These are phyloP conservation scores for Rhincodon typus DNA, from an alignment of 2,797 vertebrate genomes.

Conservation along the genomic window DNA sequence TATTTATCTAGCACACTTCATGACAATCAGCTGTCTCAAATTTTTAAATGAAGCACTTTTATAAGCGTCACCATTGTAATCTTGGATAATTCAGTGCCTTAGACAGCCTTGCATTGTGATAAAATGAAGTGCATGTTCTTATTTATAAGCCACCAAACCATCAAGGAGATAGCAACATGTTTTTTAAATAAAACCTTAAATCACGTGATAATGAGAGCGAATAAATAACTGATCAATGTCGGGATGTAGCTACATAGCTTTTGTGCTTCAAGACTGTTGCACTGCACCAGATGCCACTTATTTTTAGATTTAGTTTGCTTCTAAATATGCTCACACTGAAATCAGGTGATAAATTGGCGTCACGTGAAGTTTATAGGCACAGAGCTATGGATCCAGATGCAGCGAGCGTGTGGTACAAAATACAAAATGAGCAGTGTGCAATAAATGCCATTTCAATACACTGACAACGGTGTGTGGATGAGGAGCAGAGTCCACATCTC, in stretches of 20 bases:
- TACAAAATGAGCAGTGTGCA: too few species aligned
- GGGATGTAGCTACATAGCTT: background rate
- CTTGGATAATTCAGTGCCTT: background rate
- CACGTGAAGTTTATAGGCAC: background rate
- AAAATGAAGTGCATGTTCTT: background rate
- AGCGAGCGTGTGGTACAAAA: background rate
- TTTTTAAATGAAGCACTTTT: too few species aligned
- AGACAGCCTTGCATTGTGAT: background rate
- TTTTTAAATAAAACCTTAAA: background rate
- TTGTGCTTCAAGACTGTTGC: background rate
- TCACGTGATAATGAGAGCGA: background rate
- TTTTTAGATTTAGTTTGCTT: background rate
- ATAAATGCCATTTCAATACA: background rate
- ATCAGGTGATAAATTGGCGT: background rate
- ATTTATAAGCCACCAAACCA: background rate
- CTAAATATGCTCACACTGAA: background rate
- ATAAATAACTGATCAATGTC: background rate
- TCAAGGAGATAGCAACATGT: background rate
- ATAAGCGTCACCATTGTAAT: too few species aligned
- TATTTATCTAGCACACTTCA: too few species aligned
- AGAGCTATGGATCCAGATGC: background rate
- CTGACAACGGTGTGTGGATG: too few species aligned
- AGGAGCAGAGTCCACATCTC: background rate
- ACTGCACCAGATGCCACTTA: slow-evolving; percentile 24
- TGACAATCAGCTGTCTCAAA: too few species aligned